Evolutionary conservation across 2,113 vertebrate genomes (phyloP).

Genomic region (Pseudopodoces humilis): DNA sequence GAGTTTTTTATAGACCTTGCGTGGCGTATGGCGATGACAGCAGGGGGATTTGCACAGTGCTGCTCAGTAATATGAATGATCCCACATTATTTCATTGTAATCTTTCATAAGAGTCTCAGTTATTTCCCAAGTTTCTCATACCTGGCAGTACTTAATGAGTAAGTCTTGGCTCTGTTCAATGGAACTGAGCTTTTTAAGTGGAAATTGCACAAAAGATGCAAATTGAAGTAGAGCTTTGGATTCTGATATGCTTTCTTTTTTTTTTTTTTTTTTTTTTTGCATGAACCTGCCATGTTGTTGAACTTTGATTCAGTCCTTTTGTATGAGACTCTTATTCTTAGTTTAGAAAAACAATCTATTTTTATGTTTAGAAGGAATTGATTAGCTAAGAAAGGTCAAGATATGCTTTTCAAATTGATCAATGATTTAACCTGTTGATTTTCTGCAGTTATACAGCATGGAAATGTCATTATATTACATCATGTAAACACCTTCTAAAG

Average conservation of each 20-base stretch:
- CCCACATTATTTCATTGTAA: not conserved
- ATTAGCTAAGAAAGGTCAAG: not conserved
- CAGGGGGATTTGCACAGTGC: not conserved
- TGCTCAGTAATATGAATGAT: not conserved
- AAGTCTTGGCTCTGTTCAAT: not conserved
- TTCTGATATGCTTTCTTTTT: not conserved
- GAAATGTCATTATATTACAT: not conserved
- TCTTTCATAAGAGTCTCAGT: not conserved
- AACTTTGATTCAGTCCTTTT: not conserved
- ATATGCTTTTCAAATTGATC: not conserved
- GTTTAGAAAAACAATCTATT: not conserved
- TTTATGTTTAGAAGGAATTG: not conserved
- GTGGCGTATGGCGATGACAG: not conserved
- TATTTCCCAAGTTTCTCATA: constrained; percentile 55
- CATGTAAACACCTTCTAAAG: not conserved
- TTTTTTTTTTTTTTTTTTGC: not conserved
- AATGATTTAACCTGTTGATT: not conserved
- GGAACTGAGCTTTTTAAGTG: not conserved
- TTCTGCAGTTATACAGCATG: not conserved
- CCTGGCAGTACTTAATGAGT: not conserved
- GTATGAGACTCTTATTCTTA: not conserved
- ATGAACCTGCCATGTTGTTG: not conserved
- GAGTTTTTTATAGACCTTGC: not conserved
- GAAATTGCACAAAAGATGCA: not conserved
- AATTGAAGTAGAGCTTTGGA: not conserved